These are phyloP conservation scores for Drosophila varians DNA, from an alignment of 1,140 invertebrate genomes.

Conservation along the genomic window DNA sequence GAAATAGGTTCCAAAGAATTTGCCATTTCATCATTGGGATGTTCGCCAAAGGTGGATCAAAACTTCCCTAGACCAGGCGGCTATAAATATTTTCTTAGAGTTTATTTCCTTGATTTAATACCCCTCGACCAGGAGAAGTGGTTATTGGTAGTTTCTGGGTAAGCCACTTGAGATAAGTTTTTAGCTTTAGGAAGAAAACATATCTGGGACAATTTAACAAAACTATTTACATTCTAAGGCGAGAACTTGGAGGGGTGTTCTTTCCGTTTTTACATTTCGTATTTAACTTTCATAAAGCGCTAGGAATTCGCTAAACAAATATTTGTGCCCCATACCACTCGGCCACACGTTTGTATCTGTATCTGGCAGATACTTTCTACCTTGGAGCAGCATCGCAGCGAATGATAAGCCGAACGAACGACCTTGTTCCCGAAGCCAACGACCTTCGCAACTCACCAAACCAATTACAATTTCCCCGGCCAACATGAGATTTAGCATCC, in stretches of 20 bases:
- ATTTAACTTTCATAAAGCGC: constrained; percentile 53
- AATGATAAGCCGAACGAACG: constrained; percentile 57
- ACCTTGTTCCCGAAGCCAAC: constrained; percentile 59
- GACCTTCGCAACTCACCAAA: constrained; percentile 70
- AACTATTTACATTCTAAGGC: too few species aligned
- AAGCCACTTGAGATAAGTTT: background rate
- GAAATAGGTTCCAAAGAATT: constrained; percentile 58
- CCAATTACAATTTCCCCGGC: constrained; percentile 47
- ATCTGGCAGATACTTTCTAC: constrained; percentile 21
- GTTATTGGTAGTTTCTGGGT: background rate
- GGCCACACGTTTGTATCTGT: constrained; percentile 6
- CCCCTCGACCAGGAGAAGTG: background rate
- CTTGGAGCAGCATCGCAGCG: constrained; percentile 28
- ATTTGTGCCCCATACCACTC: constrained; percentile 61
- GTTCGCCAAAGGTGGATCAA: background rate
- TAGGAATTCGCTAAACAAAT: constrained; percentile 74
- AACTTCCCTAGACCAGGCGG: too few species aligned
- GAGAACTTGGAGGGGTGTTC: too few species aligned
- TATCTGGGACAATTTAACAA: background rate
- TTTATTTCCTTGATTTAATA: constrained; percentile 19
- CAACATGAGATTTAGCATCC: constrained; percentile 38
- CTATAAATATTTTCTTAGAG: constrained; percentile 20
- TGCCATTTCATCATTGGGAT: constrained; percentile 69
- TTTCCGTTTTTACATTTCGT: constrained; percentile 29
- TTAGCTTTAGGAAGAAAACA: background rate